Base-by-base conservation (phyloP, 2,113 vertebrate species). In the Neofelis nebulosa region DNA sequence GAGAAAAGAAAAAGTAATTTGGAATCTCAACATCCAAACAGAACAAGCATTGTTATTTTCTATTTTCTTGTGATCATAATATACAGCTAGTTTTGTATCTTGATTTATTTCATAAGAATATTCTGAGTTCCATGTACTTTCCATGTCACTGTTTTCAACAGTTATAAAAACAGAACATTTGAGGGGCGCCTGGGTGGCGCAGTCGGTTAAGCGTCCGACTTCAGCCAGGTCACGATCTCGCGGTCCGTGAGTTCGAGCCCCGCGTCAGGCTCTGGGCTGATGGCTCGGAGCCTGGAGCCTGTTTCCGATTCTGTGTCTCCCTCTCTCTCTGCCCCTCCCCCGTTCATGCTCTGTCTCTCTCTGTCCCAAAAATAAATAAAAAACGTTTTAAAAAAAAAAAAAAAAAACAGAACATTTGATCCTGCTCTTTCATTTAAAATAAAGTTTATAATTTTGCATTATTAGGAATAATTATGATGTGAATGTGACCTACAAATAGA, bases 391-490 rank as follows among this genome's bases (percentile, higher is more conserved):
- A n/a, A n/a, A n/a, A n/a, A n/a, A n/a, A n/a, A n/a, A n/a, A n/a
- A n/a, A n/a, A 80, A 95, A 94, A 94, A 55, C 21, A 48, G 33
- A 82, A 3, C 10, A 83, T 65, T 88, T 80, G 21, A 48, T 57
- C 11, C 65, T 92, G 83, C 21, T 88, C 16, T 23, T 89, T 97
- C 29, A 9, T 83, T 85, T 96, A 31, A 57, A 94, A 83, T 86
- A 69, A 96, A 78, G 16, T 16, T 80, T 86, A 38, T 66, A 61
- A 69, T 89, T 87, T 83, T 95, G 55, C n/a, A 71, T 85, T 65
- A 85, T 85, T 97, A 52, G 36, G 90, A 89, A 87, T 96, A 85
- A 92, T 97, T 91, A 52, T 65, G 11, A 71, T 88, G 5, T 89
- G 45, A 91, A 8, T 31, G 52, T 96, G 16, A 65, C 50, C 12